Percentiles rank a stretch among this genome's conserved stretches.
Conservation (phyloP, 1,140 invertebrate species). For the Heliconius melpomene region DNA sequence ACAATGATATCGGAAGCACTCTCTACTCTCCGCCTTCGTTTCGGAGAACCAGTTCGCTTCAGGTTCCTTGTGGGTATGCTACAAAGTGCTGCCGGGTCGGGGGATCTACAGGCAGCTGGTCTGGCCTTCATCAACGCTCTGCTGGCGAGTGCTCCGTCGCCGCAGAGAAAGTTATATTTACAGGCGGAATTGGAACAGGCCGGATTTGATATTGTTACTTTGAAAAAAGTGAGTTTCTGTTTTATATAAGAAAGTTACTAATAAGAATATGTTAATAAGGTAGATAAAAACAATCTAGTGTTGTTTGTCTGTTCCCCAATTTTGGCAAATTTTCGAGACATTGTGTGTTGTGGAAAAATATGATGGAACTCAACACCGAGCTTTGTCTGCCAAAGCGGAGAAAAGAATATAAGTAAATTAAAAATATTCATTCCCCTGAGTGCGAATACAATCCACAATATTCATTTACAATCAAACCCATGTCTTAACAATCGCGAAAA, state of each 20-base stretch:
- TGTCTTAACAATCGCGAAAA: no score
- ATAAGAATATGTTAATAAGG: no score
- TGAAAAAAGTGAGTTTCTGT: constrained; percentile 82
- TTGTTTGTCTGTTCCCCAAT: background rate
- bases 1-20: constrained; percentile 93
- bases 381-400: no score
- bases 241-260: no score
- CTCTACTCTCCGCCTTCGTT: constrained; percentile 92
- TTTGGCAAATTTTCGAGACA: no score
- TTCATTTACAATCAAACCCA: no score
- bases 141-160: constrained; percentile 86
- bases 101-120: constrained; percentile 90
- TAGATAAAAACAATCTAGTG: no score
- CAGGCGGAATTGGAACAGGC: constrained; percentile 94
- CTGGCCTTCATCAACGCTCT: constrained; percentile 93
- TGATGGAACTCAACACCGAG: no score
- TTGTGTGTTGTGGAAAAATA: no score
- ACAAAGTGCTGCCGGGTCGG: constrained; percentile 85
- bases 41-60: constrained; percentile 95
- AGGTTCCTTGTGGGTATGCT: constrained; percentile 94
- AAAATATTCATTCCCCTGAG: no score
- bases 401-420: no score
- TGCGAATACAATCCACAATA: no score
- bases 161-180: constrained; percentile 91
- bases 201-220: constrained; percentile 86